Conservation (phyloP, 2,888 invertebrate species). For the Leptopterna dolabrata region DNA sequence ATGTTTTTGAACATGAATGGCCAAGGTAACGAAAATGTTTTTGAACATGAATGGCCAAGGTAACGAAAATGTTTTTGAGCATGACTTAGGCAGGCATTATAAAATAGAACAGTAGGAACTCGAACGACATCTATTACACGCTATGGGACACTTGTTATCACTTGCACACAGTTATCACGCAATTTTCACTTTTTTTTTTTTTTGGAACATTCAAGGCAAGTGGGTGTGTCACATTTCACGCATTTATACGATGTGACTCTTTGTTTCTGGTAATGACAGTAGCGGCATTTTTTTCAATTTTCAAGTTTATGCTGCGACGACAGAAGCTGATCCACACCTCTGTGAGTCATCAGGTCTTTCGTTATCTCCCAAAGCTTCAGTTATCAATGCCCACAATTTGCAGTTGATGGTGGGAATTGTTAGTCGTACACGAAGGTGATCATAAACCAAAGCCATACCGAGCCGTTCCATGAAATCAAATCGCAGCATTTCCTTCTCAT, state of each 20-base stretch:
- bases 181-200: too few relatives aligned
- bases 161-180: too few relatives aligned
- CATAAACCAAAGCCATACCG: conserved; percentile 10
- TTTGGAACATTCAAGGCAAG: neutral
- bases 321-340: neutral
- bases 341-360: neutral
- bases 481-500: conserved; percentile 13
- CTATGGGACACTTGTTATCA: too few relatives aligned
- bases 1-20: too few relatives aligned
- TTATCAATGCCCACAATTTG: conserved; percentile 45
- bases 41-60: too few relatives aligned
- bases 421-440: conserved; percentile 38
- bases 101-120: too few relatives aligned
- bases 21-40: too few relatives aligned
- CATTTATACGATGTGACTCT: neutral
- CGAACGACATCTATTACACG: too few relatives aligned
- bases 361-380: neutral
- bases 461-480: conserved; percentile 51
- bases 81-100: too few relatives aligned
- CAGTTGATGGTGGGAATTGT: conserved; percentile 38
- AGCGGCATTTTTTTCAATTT: too few relatives aligned
- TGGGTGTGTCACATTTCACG: neutral
- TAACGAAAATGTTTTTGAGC: too few relatives aligned
- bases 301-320: neutral
- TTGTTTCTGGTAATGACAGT: neutral